phyloP scores from a whole-genome alignment of 2,888 invertebrate genomes.

The Acleris emargana region DNA sequence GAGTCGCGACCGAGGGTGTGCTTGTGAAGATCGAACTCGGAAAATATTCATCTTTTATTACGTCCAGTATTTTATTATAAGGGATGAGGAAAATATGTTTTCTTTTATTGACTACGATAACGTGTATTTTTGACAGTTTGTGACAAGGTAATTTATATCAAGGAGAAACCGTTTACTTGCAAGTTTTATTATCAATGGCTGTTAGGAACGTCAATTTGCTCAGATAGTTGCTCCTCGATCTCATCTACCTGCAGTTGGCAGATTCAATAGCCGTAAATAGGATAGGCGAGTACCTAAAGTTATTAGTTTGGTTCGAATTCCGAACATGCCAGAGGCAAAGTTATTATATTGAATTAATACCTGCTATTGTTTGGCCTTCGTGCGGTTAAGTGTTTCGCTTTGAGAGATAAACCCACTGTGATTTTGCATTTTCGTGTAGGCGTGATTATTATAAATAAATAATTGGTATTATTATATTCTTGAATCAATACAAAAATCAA shows the following conservation, averaged over 20 bases:
- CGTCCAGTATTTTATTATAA: conserved; percentile 9
- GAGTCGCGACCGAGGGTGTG: not conserved
- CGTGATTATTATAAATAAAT: too few relatives aligned
- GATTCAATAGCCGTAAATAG: not conserved
- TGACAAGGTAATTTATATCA: too few relatives aligned
- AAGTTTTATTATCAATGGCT: not conserved
- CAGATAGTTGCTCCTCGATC: not conserved
- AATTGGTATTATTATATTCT: too few relatives aligned
- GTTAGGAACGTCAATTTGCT: not conserved
- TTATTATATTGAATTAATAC: too few relatives aligned
- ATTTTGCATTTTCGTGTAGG: too few relatives aligned
- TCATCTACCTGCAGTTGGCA: conserved; percentile 6
- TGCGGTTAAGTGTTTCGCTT: too few relatives aligned
- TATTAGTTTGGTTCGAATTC: not conserved
- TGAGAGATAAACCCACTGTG: too few relatives aligned
- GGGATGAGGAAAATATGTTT: not conserved
- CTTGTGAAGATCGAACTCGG: conserved; percentile 7
- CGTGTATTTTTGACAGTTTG: too few relatives aligned
- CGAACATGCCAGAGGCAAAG: too few relatives aligned
- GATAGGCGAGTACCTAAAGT: not conserved
- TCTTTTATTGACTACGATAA: not conserved
- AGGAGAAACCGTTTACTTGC: too few relatives aligned
- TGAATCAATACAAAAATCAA: too few relatives aligned
- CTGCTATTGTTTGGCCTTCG: too few relatives aligned
- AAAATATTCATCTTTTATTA: conserved; percentile 12